These are phyloP conservation scores for Neoarius graeffei DNA, from an alignment of 2,113 vertebrate genomes.

Conservation along the genomic window DNA sequence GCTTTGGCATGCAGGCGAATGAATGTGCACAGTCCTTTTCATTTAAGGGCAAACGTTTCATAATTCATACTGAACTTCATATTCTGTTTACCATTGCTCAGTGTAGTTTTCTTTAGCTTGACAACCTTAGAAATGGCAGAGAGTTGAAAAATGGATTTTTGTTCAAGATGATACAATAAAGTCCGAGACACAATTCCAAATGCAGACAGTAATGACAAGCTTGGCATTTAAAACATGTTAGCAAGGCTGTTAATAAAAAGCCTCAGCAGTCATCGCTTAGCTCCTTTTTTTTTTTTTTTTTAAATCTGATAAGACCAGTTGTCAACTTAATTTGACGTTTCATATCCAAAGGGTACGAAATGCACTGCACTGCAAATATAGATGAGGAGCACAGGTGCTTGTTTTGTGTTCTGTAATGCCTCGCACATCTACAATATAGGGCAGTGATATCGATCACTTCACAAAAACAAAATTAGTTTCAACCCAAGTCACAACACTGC, in stretches of 20 bases:
- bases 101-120: slow-evolving; percentile 1
- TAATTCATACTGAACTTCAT: background rate
- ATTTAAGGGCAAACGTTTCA: background rate
- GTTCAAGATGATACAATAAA: slow-evolving; percentile 20
- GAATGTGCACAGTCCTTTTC: slow-evolving; percentile 51
- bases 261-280: background rate
- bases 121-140: background rate
- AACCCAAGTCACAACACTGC: background rate
- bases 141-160: slow-evolving; percentile 25
- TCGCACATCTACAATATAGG: slow-evolving; percentile 2
- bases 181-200: background rate
- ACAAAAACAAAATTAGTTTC: slow-evolving; percentile 5
- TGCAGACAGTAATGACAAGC: background rate
- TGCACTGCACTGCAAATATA: slow-evolving; percentile 9
- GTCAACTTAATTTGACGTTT: slow-evolving; percentile 17
- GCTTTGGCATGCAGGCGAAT: slow-evolving; percentile 36
- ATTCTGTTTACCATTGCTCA: background rate
- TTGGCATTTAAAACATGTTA: slow-evolving; percentile 11
- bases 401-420: slow-evolving; percentile 11
- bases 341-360: slow-evolving; percentile 9
- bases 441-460: slow-evolving; percentile 27
- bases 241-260: background rate
- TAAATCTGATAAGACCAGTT: background rate
- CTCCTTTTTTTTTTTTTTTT: background rate
- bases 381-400: background rate